A percentile compares a stretch with the other conserved stretches of the same genome.
Conservation (phyloP, 2,113 vertebrate species). For the Cettia cetti region DNA sequence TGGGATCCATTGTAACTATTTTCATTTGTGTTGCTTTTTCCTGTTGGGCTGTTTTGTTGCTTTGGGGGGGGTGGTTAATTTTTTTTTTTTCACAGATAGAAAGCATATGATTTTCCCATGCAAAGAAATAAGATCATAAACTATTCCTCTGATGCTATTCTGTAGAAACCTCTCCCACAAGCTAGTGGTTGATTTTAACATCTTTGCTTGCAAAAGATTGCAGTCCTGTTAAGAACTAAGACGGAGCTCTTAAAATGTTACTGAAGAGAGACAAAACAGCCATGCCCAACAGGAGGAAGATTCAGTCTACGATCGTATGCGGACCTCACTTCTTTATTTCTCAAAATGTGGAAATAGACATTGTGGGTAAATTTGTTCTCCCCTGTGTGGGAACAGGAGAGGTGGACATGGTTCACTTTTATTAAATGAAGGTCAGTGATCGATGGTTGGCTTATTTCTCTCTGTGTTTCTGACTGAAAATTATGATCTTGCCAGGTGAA, state of each 20-base stretch:
- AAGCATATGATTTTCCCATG: background rate
- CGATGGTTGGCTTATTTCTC: background rate
- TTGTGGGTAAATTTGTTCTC: background rate
- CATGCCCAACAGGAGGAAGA: background rate
- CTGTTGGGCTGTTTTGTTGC: background rate
- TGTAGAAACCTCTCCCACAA: background rate
- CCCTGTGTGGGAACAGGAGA: background rate
- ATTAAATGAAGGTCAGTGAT: background rate
- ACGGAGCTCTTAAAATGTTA: background rate
- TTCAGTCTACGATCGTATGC: background rate
- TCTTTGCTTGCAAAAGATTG: background rate
- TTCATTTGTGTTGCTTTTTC: background rate
- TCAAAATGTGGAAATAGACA: background rate
- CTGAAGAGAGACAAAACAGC: background rate
- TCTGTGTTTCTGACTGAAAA: background rate
- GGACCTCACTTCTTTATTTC: background rate
- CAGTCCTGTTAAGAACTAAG: background rate
- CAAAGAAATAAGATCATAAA: background rate
- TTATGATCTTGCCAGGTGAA: rapidly evolving
- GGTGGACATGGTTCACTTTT: background rate
- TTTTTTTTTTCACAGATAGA: background rate
- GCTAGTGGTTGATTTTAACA: background rate
- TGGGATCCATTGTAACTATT: background rate
- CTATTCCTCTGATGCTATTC: background rate
- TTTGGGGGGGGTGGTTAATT: too few species aligned